A percentile compares a stretch with the other conserved stretches of the same genome.
These are phyloP conservation scores for Vidua chalybeata DNA, from an alignment of 2,113 vertebrate species.

Conservation along the genomic window DNA sequence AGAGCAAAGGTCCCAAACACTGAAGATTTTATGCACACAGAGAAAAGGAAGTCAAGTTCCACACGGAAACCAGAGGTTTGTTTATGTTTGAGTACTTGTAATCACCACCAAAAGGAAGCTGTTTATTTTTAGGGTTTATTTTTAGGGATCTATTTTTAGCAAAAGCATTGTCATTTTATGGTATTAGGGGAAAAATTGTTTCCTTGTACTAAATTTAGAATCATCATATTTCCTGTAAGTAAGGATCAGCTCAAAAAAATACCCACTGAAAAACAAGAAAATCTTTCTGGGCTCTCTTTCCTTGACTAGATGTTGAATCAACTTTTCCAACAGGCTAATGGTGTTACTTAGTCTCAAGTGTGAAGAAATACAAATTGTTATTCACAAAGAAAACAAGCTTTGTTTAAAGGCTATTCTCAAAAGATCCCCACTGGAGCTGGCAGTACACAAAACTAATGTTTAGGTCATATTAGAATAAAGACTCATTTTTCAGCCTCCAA, in stretches of 20 bases:
- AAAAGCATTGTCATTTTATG: background rate
- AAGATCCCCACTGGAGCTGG: background rate
- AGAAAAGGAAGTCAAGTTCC: constrained; percentile 21
- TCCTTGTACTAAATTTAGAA: constrained; percentile 35
- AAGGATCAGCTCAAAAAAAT: background rate
- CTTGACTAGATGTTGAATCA: background rate
- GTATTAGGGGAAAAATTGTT: background rate
- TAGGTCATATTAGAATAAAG: background rate
- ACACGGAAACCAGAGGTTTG: background rate
- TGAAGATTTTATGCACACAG: background rate
- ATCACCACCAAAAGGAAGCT: constrained; percentile 37
- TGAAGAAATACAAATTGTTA: background rate
- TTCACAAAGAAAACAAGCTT: background rate
- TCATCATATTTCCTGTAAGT: background rate
- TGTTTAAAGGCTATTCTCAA: background rate
- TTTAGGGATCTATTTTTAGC: constrained; percentile 43
- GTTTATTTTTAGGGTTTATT: constrained; percentile 3
- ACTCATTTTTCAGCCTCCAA: background rate
- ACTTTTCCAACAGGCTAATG: background rate
- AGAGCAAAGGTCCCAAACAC: background rate
- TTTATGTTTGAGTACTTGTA: background rate
- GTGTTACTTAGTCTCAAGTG: background rate
- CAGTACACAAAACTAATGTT: background rate
- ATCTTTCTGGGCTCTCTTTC: background rate
- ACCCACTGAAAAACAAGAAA: background rate